phyloP scores from a whole-genome alignment of 1,140 invertebrate genomes.

The Macrotrachela quadricornifera region DNA sequence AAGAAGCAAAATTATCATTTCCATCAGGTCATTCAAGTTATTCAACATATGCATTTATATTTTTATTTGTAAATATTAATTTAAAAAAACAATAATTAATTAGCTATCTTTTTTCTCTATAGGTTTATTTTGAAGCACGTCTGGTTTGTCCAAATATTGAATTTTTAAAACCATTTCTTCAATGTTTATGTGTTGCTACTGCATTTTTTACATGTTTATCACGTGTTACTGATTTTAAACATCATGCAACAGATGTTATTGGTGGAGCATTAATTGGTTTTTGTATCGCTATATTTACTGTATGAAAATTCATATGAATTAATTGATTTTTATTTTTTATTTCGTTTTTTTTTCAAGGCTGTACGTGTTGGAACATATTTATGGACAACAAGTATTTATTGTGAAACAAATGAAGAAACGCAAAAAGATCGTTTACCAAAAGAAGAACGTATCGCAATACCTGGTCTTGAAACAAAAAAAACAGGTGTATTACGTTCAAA shows the following conservation, averaged over 20 bases:
- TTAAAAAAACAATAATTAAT: background rate
- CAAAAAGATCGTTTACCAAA: no score
- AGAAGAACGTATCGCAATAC: no score
- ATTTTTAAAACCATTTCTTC: slow-evolving; percentile 3
- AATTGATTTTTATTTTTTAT: no score
- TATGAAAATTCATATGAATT: background rate
- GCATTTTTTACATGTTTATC: slow-evolving; percentile 26
- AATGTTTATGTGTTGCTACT: background rate
- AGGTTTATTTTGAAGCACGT: slow-evolving; percentile 3
- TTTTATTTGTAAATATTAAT: slow-evolving; percentile 26
- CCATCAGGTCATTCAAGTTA: slow-evolving; percentile 39
- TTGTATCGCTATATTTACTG: slow-evolving; percentile 33
- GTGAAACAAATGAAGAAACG: no score
- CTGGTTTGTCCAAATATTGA: background rate
- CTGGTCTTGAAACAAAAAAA: no score
- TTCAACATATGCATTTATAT: slow-evolving; percentile 32
- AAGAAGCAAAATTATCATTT: slow-evolving; percentile 33
- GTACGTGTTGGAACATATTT: no score
- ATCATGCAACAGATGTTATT: slow-evolving; percentile 72
- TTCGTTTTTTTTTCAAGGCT: no score
- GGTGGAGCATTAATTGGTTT: slow-evolving; percentile 42
- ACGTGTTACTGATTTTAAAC: slow-evolving; percentile 77
- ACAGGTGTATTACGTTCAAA: no score
- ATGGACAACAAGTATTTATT: no score
- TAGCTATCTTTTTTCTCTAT: slow-evolving; percentile 5